Evolutionary conservation across 2,113 vertebrate genomes (phyloP).

Genomic region (Sinocyclocheilus rhinocerous): DNA sequence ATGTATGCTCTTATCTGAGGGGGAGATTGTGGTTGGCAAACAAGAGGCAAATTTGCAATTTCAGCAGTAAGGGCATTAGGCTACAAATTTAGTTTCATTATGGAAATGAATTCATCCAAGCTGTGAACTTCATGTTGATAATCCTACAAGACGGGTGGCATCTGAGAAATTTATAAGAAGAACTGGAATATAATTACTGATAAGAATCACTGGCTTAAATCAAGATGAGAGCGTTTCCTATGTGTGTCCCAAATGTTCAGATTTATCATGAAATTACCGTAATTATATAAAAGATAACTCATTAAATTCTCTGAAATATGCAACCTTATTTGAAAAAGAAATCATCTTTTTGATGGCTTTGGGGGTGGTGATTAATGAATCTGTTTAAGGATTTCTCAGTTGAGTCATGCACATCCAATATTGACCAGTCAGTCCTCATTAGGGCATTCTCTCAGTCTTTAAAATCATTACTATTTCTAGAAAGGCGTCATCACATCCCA

Average conservation of each 20-base stretch:
- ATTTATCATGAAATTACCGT: conserved; percentile 18
- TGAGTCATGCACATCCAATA: conserved; percentile 33
- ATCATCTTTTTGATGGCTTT: conserved; percentile 12
- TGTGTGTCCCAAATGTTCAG: conserved; percentile 50
- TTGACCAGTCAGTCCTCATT: conserved; percentile 37
- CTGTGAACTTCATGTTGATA: conserved; percentile 75
- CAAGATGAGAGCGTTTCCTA: conserved; percentile 58
- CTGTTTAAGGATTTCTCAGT: conserved; percentile 29
- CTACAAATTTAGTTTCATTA: conserved; percentile 74
- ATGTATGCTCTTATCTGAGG: conserved; percentile 13
- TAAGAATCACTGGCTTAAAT: conserved; percentile 58
- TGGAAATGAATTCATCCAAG: conserved; percentile 76
- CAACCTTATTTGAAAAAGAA: conserved; percentile 15
- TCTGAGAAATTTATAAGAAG: conserved; percentile 66
- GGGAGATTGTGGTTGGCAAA: conserved; percentile 59
- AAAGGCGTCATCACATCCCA: conserved; percentile 1
- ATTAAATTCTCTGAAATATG: conserved; percentile 30
- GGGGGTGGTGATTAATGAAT: conserved; percentile 31
- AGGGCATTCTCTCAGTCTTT: conserved; percentile 15
- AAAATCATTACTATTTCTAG: conserved; percentile 40
- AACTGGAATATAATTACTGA: conserved; percentile 67
- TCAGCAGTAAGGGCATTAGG: conserved; percentile 61
- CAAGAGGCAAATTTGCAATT: conserved; percentile 70
- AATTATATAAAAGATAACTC: conserved; percentile 19
- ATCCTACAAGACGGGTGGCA: conserved; percentile 73